These are phyloP conservation scores for Amaurobius ferox DNA, from an alignment of 2,888 invertebrate genomes.

Conservation along the genomic window DNA sequence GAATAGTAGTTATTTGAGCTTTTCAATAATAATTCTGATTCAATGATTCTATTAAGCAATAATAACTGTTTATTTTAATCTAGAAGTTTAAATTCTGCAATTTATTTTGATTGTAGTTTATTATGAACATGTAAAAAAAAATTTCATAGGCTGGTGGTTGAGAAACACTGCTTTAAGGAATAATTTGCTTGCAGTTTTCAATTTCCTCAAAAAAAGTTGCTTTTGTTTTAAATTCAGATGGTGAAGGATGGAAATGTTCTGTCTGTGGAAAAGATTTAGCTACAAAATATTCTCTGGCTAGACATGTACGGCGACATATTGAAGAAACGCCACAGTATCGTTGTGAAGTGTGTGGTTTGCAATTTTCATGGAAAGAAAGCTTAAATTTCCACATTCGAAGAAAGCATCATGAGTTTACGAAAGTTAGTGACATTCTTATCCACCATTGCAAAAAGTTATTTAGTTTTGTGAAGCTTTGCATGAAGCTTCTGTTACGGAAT, in stretches of 20 bases:
- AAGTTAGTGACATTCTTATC: conserved; percentile 2
- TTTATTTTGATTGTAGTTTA: no score
- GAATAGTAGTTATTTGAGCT: no score
- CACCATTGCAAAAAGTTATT: background rate
- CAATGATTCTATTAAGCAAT: no score
- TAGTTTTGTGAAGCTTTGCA: background rate
- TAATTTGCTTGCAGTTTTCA: no score
- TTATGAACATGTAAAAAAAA: no score
- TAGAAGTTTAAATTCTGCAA: no score
- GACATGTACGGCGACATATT: conserved; percentile 54
- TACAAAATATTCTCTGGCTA: conserved; percentile 53
- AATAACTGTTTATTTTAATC: no score
- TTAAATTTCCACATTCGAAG: conserved; percentile 51
- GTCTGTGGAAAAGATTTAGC: conserved; percentile 61
- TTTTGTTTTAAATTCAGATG: conserved; percentile 27
- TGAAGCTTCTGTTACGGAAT: no score
- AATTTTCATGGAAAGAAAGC: conserved; percentile 67
- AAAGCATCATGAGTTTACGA: conserved; percentile 38
- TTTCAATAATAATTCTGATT: no score
- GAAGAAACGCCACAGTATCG: conserved; percentile 40
- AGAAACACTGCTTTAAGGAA: no score
- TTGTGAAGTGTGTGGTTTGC: conserved; percentile 58
- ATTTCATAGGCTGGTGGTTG: no score
- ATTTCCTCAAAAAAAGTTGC: background rate
- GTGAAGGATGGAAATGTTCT: conserved; percentile 47